These are phyloP conservation scores for Temnothorax nylanderi DNA, from an alignment of 1,140 invertebrate genomes.

Conservation along the genomic window DNA sequence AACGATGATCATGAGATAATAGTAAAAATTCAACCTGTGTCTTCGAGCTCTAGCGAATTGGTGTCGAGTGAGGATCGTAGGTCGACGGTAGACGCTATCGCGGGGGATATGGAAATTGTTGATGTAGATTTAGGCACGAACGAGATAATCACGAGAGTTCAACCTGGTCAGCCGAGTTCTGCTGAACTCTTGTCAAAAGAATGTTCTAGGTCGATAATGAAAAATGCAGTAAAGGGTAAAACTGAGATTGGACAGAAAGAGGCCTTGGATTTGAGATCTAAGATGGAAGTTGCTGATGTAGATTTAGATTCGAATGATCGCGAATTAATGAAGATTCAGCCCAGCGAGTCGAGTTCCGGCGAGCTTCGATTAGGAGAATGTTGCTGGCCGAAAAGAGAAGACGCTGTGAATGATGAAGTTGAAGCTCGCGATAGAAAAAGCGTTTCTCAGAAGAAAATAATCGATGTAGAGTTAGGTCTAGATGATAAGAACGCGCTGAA, in stretches of 20 bases:
- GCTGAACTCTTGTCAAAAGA: background rate
- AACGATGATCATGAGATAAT: background rate
- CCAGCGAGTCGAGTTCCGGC: conserved; percentile 18
- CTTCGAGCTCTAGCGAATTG: conserved; percentile 5
- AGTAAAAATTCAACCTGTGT: conserved; percentile 5
- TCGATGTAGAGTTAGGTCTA: conserved; percentile 1
- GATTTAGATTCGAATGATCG: conserved; percentile 13
- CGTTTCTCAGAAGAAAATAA: background rate
- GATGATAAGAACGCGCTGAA: background rate
- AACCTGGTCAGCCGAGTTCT: background rate
- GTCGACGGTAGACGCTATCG: background rate
- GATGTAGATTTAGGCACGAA: conserved; percentile 12
- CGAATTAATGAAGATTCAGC: background rate
- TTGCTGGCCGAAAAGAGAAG: conserved; percentile 48
- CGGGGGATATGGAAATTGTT: background rate
- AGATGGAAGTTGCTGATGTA: background rate
- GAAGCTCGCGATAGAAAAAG: background rate
- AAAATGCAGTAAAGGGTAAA: conserved; percentile 8
- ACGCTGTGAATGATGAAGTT: background rate
- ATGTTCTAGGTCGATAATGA: background rate
- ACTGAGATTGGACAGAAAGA: background rate
- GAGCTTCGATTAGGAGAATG: conserved; percentile 48
- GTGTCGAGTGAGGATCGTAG: background rate
- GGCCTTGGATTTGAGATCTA: background rate
- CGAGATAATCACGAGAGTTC: background rate